These are phyloP conservation scores for Himalopsyche anomala DNA, from an alignment of 2,888 invertebrate genomes.

Conservation along the genomic window DNA sequence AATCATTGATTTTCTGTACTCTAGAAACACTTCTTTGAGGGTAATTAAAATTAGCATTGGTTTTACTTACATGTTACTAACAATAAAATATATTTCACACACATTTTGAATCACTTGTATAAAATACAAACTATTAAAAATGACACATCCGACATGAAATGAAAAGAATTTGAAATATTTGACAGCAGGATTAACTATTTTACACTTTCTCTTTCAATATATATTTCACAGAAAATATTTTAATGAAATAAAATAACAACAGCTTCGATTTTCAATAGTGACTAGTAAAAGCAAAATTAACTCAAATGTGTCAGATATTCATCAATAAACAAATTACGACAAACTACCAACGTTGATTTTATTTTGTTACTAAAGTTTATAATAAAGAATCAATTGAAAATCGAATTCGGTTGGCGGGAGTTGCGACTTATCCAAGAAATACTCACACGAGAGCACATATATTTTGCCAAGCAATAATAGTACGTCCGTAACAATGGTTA, in stretches of 20 bases:
- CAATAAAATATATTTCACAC: slow-evolving; percentile 13
- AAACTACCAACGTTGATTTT: background rate
- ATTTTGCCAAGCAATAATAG: background rate
- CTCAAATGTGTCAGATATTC: background rate
- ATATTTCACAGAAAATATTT: background rate
- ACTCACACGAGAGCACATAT: background rate
- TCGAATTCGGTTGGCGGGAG: slow-evolving; percentile 24
- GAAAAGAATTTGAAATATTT: background rate
- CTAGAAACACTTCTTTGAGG: too few species aligned
- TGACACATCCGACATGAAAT: background rate
- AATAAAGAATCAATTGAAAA: slow-evolving; percentile 18
- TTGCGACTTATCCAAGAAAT: background rate
- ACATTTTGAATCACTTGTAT: slow-evolving; percentile 6
- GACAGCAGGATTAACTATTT: background rate
- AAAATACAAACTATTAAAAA: background rate
- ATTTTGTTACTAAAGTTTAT: background rate
- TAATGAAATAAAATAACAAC: background rate
- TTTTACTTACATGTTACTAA: background rate
- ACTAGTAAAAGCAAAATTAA: background rate
- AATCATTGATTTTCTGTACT: too few species aligned
- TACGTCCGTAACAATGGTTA: background rate
- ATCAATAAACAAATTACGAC: background rate
- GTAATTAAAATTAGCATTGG: too few species aligned
- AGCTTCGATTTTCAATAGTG: background rate
- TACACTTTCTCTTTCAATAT: background rate